Evolutionary conservation across 1,140 invertebrate species (phyloP).

Genomic region (Micrasema longulum): DNA sequence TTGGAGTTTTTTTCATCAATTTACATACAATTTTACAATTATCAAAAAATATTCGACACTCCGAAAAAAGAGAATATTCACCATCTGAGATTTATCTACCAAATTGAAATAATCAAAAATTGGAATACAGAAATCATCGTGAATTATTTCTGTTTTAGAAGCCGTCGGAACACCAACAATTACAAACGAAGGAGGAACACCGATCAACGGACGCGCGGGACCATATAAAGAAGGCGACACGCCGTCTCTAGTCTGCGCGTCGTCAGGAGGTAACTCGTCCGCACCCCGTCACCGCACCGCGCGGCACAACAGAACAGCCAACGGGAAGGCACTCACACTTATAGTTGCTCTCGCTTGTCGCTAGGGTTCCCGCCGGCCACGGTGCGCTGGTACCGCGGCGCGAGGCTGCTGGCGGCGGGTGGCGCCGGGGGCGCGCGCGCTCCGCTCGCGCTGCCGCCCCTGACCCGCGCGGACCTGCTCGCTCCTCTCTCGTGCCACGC

Average conservation of each 20-base stretch:
- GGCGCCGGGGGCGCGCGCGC: slow-evolving; percentile 80
- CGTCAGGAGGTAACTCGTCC: slow-evolving; percentile 74
- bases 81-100: no score
- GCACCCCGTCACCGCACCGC: no score
- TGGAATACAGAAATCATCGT: no score
- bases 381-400: slow-evolving; percentile 89
- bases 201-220: slow-evolving; percentile 78
- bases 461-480: slow-evolving; percentile 75
- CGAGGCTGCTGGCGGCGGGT: slow-evolving; percentile 72
- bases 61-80: no score
- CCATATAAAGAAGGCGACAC: slow-evolving; percentile 87
- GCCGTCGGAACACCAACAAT: slow-evolving; percentile 85
- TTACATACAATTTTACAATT: no score
- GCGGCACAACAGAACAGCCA: no score
- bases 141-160: slow-evolving; percentile 73
- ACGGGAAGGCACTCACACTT: no score
- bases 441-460: slow-evolving; percentile 68
- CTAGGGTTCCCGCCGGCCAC: slow-evolving; percentile 85
- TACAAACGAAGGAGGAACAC: slow-evolving; percentile 80
- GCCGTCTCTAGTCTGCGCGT: slow-evolving; percentile 85
- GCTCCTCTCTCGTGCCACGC: slow-evolving; percentile 79
- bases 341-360: slow-evolving; percentile 37
- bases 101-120: no score
- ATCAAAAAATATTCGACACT: no score
- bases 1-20: no score